A percentile compares a stretch with the other conserved stretches of the same genome.
These are phyloP conservation scores for Neria commutata DNA, from an alignment of 2,888 invertebrate genomes.

Conservation along the genomic window DNA sequence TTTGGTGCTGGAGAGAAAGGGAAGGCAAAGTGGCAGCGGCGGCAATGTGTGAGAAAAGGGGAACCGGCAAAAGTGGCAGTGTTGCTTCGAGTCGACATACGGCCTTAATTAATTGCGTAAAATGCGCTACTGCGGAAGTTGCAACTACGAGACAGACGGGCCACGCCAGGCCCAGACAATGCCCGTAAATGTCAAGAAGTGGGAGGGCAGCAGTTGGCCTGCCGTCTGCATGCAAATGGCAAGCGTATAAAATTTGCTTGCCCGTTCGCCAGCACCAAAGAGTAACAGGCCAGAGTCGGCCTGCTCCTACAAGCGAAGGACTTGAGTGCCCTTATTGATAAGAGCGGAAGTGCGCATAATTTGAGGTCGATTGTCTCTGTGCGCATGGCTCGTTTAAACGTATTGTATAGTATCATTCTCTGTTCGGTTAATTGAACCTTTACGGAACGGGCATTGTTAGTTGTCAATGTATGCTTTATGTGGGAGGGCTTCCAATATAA, in stretches of 20 bases:
- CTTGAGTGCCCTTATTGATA: conserved; percentile 36
- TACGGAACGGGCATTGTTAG: too few species aligned
- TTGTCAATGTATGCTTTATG: too few species aligned
- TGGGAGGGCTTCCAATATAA: too few species aligned
- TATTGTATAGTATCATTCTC: too few species aligned
- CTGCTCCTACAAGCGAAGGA: too few species aligned
- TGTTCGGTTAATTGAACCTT: too few species aligned
- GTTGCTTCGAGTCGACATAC: neutral
- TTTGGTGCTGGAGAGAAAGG: conserved; percentile 2
- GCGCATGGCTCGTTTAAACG: too few species aligned
- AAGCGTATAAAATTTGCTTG: conserved; percentile 38
- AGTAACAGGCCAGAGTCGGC: too few species aligned
- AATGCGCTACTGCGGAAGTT: neutral
- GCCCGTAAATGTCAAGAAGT: neutral
- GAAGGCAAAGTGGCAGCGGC: conserved; percentile 24
- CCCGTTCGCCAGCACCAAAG: too few species aligned
- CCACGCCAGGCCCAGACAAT: neutral
- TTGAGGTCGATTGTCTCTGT: conserved; percentile 32
- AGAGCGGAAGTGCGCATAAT: conserved; percentile 45
- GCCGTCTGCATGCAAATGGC: neutral
- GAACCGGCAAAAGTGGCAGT: too few species aligned
- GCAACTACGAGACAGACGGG: neutral
- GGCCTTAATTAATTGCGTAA: neutral
- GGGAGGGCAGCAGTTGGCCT: neutral
- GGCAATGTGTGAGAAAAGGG: conserved; percentile 2